These are phyloP conservation scores for Amyelois transitella DNA, from an alignment of 1,140 invertebrate genomes.

Conservation along the genomic window DNA sequence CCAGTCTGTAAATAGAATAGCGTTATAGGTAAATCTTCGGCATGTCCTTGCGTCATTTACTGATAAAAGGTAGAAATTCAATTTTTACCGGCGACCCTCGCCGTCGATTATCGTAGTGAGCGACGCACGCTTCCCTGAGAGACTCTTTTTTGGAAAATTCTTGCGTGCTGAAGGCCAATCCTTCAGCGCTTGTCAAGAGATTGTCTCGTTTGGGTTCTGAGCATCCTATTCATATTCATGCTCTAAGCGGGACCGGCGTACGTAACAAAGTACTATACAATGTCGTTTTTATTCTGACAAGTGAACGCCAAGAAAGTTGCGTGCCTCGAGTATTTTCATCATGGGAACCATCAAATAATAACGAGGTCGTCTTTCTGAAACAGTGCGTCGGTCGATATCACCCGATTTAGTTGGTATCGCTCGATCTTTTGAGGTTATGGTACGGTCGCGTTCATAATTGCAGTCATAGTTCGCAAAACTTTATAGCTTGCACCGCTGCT, in stretches of 20 bases:
- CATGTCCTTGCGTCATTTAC: slow-evolving; percentile 36
- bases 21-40: slow-evolving; percentile 57
- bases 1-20: slow-evolving; percentile 63
- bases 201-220: slow-evolving; percentile 44
- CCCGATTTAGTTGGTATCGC: slow-evolving; percentile 41
- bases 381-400: slow-evolving; percentile 37
- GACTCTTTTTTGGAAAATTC: slow-evolving; percentile 30
- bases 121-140: slow-evolving; percentile 12
- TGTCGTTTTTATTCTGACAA: slow-evolving; percentile 60
- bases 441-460: too few relatives aligned
- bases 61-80: slow-evolving; percentile 46
- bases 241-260: slow-evolving; percentile 23
- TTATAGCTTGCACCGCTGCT: too few relatives aligned
- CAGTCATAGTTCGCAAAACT: too few relatives aligned
- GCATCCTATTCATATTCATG: slow-evolving; percentile 59
- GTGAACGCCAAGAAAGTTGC: slow-evolving; percentile 61
- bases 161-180: slow-evolving; percentile 66
- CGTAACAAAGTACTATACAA: slow-evolving; percentile 53
- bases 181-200: slow-evolving; percentile 51
- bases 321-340: slow-evolving; percentile 61
- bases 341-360: slow-evolving; percentile 65
- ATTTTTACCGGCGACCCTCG: slow-evolving; percentile 44
- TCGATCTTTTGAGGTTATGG: slow-evolving; percentile 50
- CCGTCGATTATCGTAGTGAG: slow-evolving; percentile 31
- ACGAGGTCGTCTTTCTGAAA: slow-evolving; percentile 49